phyloP scores from a whole-genome alignment of 1,140 invertebrate species.

The Zaprionus camerounensis region DNA sequence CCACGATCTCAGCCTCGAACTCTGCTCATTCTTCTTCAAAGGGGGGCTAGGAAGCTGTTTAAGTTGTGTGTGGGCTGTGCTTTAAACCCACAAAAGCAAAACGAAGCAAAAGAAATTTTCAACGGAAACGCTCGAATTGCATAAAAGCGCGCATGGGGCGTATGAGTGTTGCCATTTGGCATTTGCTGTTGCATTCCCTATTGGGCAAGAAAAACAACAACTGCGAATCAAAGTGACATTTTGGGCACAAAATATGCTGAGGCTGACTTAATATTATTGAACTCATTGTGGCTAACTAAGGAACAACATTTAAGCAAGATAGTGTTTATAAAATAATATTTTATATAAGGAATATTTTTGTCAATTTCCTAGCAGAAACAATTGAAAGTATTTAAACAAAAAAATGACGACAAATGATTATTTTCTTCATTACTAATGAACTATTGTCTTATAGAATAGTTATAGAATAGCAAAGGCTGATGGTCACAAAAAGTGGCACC shows the following conservation, averaged over 20 bases:
- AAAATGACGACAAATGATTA: too few relatives aligned
- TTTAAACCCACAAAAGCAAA: neutral
- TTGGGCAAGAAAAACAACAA: neutral
- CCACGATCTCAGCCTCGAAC: neutral
- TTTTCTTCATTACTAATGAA: too few relatives aligned
- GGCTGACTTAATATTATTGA: neutral
- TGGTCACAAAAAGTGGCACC: too few relatives aligned
- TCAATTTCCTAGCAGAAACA: too few relatives aligned
- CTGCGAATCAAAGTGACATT: neutral
- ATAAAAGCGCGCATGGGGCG: conserved; percentile 19
- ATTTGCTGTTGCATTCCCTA: neutral
- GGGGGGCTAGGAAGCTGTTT: neutral
- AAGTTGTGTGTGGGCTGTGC: neutral
- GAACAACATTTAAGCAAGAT: neutral
- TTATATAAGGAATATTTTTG: too few relatives aligned
- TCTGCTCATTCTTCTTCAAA: neutral
- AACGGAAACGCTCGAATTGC: conserved; percentile 21
- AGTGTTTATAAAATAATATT: too few relatives aligned
- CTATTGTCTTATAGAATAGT: too few relatives aligned
- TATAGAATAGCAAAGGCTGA: too few relatives aligned
- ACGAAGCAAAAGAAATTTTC: neutral
- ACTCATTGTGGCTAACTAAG: neutral
- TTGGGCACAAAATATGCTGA: conserved; percentile 11
- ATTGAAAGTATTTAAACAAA: too few relatives aligned
- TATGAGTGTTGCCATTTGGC: conserved; percentile 15